Conservation (phyloP, 2,113 vertebrate species). For the Echinops telfairi region DNA sequence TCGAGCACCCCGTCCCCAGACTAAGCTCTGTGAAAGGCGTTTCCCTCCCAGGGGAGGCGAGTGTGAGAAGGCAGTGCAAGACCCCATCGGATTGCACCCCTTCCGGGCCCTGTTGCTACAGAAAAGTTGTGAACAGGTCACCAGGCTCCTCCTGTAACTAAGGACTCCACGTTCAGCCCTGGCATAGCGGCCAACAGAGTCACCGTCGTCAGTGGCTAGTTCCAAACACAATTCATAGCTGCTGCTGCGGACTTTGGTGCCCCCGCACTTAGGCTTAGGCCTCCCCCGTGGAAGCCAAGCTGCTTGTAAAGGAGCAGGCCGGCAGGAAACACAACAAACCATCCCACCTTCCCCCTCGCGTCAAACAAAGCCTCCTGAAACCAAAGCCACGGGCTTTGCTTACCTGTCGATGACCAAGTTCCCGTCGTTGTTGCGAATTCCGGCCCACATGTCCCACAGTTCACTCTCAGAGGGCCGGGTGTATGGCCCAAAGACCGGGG, state of each 20-base stretch:
- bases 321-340: background rate
- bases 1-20: background rate
- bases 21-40: background rate
- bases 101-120: no score
- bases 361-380: background rate
- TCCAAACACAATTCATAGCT: no score
- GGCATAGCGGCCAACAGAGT: no score
- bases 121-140: no score
- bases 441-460: conserved; percentile 97
- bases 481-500: conserved; percentile 95
- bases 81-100: no score
- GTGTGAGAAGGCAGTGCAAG: no score
- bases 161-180: background rate
- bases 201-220: no score
- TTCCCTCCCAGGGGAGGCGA: background rate
- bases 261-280: no score
- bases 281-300: background rate
- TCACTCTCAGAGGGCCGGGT: conserved; percentile 94
- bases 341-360: background rate
- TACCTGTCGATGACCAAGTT: conserved; percentile 97
- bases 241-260: no score
- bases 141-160: no score
- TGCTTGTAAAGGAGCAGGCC: background rate
- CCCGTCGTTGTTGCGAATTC: conserved; percentile 93
- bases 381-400: fast-evolving